Percentiles rank a stretch among this genome's conserved stretches.
Conservation (phyloP, 2,797 vertebrate species). For the Heterohyrax brucei region DNA sequence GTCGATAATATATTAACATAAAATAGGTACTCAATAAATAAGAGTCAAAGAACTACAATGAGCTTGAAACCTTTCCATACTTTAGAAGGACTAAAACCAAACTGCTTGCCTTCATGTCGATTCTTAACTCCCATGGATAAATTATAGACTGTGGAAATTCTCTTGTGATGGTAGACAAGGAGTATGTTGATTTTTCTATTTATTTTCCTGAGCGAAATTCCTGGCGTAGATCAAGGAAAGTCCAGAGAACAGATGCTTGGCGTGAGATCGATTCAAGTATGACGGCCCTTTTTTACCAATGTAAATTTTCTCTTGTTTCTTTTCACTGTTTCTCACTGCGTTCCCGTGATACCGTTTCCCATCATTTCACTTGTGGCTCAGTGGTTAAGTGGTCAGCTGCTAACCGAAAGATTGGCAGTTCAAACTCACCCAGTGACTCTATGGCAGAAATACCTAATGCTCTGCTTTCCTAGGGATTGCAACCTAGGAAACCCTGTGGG, state of each 20-base stretch:
- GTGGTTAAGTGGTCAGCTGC: background rate
- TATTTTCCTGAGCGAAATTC: constrained; percentile 8
- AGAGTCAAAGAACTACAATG: background rate
- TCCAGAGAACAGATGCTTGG: background rate
- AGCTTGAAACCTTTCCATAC: background rate
- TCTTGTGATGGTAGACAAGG: background rate
- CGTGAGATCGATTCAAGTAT: background rate
- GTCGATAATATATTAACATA: background rate
- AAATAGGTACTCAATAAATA: background rate
- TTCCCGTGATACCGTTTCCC: background rate
- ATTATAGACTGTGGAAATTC: background rate
- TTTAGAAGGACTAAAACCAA: background rate
- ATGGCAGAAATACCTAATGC: background rate
- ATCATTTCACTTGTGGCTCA: background rate
- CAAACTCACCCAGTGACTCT: background rate
- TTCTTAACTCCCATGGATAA: background rate
- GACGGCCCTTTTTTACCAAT: background rate
- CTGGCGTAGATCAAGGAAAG: background rate
- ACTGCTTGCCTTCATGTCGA: too few species aligned
- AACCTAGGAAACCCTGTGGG: background rate
- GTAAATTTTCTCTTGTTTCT: background rate
- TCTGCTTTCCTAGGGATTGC: background rate
- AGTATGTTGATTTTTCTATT: background rate
- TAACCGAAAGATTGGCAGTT: too few species aligned
- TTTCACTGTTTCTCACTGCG: background rate